phyloP scores from a whole-genome alignment of 2,797 vertebrate genomes.

The Gymnothorax reevesii region DNA sequence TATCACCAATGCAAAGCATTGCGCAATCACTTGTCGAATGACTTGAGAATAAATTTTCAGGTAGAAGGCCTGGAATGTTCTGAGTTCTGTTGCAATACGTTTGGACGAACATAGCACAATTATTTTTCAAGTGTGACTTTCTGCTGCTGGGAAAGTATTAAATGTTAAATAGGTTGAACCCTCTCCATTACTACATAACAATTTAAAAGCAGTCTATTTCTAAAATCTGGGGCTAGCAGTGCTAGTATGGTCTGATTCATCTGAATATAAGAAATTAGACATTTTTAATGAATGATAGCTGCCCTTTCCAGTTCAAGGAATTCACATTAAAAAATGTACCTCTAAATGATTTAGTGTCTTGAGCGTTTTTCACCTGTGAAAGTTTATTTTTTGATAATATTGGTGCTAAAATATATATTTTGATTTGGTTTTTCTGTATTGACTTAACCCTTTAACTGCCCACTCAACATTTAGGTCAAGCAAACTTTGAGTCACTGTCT shows the following conservation, averaged over 20 bases:
- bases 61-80: not conserved
- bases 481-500: too few relatives aligned
- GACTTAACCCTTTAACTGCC: not conserved
- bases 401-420: not conserved
- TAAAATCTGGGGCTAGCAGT: not conserved
- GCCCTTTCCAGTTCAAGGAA: not conserved
- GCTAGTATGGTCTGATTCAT: not conserved
- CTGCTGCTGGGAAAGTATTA: not conserved
- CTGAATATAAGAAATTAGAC: not conserved
- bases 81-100: not conserved
- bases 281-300: not conserved
- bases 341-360: not conserved
- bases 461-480: not conserved
- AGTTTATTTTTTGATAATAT: not conserved
- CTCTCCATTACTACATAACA: not conserved
- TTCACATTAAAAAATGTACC: not conserved
- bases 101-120: not conserved
- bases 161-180: not conserved
- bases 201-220: not conserved
- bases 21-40: not conserved
- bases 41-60: not conserved
- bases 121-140: not conserved
- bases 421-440: not conserved
- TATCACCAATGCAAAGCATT: not conserved
- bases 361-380: not conserved